phyloP scores from a whole-genome alignment of 2,113 vertebrate species.

The Sprattus sprattus region DNA sequence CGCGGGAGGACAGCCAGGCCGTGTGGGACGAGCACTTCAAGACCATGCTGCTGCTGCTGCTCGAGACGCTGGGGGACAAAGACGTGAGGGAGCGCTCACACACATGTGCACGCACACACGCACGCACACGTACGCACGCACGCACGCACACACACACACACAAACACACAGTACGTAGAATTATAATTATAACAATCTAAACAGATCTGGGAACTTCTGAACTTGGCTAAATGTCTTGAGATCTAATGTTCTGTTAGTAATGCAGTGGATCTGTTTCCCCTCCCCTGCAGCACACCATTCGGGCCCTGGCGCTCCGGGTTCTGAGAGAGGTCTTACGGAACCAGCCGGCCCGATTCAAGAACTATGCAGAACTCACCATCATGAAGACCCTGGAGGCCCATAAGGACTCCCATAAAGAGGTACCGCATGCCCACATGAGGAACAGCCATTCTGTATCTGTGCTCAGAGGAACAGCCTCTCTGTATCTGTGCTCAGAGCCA shows the following conservation, averaged over 20 bases:
- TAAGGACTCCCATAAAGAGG: conserved; percentile 88
- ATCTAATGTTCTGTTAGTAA: neutral
- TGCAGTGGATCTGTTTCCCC: neutral
- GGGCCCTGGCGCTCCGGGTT: conserved; percentile 83
- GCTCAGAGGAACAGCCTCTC: too few relatives aligned
- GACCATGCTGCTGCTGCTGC: conserved; percentile 87
- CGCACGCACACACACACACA: neutral
- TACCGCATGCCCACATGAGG: conserved; percentile 33
- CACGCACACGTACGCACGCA: neutral
- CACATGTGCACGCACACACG: neutral
- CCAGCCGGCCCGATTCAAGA: conserved; percentile 86
- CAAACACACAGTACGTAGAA: too few relatives aligned
- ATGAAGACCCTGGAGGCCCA: conserved; percentile 90
- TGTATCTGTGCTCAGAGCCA: too few relatives aligned
- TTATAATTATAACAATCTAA: too few relatives aligned
- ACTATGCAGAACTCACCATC: conserved; percentile 88
- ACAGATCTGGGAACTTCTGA: too few relatives aligned
- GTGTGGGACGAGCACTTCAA: conserved; percentile 98
- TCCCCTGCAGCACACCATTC: conserved; percentile 76
- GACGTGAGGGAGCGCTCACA: conserved; percentile 69
- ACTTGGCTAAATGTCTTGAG: too few relatives aligned
- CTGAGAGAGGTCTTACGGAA: conserved; percentile 84
- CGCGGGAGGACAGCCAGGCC: conserved; percentile 81
- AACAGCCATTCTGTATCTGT: neutral
- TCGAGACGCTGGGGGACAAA: conserved; percentile 91